Base-by-base conservation (phyloP, 2,113 vertebrate genomes). In the Sarotherodon lohbergeri region DNA sequence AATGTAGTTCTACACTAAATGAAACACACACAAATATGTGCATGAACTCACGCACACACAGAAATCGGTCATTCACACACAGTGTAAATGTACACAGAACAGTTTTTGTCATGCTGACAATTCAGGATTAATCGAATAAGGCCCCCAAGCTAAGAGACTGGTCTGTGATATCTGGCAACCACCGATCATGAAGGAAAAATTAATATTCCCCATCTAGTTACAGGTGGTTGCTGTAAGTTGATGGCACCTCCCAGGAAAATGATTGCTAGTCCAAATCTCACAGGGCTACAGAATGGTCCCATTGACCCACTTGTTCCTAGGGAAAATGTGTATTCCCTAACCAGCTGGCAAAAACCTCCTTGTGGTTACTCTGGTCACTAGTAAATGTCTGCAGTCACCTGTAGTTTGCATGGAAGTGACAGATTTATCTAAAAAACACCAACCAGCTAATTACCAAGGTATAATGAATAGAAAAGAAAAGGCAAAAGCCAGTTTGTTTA, bases 1-100 rank as follows among this genome's bases (percentile, higher is more conserved):
- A 82, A 86, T 55, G 11, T 56, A 81, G 87, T 94, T 91, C 76
- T 6, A 66, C 46, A 85, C 59, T 50, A 78, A 91, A 85, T 90
- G 36, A 93, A 90, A 88, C 56, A 27, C 9, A 48, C 22, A 2
- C 17, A 6, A 43, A 41, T 73, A 80, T 22, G 16, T 22, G 8
- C 86, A 82, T 11, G 3, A 19, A 19, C 24, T 59, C 78, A 14
- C 22, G 57, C 73, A 34, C n/a, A 14, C 43, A 39, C 19, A 66
- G 61, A 66, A 39, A 66, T n/a, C 1, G 3, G 32, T 19, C 34
- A 68, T 39, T 66, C 19, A 68, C 19, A 36, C 61, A 66, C 61
- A 66, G 61, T 39, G 19, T 39, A 66, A 66, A 66, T 66, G 34
- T 39, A 68, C 34, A 68, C 61, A 39, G 34, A 68, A 68, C 34